Evolutionary conservation across 1,140 invertebrate genomes (phyloP), one percentile per base, ranked within the genome.

Genomic region (Venturia canescens): DNA sequence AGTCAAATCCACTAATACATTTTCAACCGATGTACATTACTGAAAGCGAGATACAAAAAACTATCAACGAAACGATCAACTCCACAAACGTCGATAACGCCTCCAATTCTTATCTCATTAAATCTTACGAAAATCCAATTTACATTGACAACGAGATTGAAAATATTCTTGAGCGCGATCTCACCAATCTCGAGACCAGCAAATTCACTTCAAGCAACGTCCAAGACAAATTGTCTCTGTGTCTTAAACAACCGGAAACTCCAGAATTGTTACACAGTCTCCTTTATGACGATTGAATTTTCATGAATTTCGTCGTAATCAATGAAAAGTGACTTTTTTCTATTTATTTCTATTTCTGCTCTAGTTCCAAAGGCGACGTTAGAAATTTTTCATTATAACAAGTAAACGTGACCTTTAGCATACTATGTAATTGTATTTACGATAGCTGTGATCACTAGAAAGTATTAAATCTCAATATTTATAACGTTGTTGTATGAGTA

Each of bases 141-240:
- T 90, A 89, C 34, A 89, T 90, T 6, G 89, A 90, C 60, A 88
- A 91, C 3, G 89, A 91, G 79, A 90, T 91, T 26, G 89, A 90
- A 74, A 91, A 88, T 1, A 90, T 90, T 79, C 31, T 91, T 21
- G 88, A 90, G 70, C 87, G 86, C 31, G 88, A 90, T 84, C 83
- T 91, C 31, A 79, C 81, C 16, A 84, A 89, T 78, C 53, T 90
- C 18, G 86, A 86, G n/a, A 80, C 82, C 9, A 86, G 87, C 69
- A 91, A 90, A 80, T 90, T 88, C 78, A 71, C 77, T 15, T 79
- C 82, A 7, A 82, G 9, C 23, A 76, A 78, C 31, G 53, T 82
- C 0, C 87, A 88, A 76, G 88, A 90, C 3, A 90, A 90, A 85
- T 67, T 87, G 21, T 84, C 87, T 0, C 78, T 89, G 31, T 90